Evolutionary conservation across 2,888 invertebrate species (phyloP), one percentile per base, ranked within the genome.

Genomic region (Hemaris fuciformis): DNA sequence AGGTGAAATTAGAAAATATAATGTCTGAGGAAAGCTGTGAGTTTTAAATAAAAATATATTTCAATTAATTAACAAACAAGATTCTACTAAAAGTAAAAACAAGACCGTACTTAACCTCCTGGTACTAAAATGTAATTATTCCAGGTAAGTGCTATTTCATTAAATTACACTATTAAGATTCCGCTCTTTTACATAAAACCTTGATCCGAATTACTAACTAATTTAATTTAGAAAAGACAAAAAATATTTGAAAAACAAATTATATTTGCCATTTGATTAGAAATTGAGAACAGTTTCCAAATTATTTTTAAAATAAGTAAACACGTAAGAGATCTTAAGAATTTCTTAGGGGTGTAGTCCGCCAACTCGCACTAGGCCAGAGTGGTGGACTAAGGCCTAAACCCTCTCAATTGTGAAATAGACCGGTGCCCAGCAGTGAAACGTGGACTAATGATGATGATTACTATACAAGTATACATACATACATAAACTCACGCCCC

Each of bases 161-260:
- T 31, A 31, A 53, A 53, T 53, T 31, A 53, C 53, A 53, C 53
- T 31, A 53, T 53, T 31, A 27, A 53, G 31, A 53, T 53, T 31
- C 31, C 10, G 7, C 27, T 27, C 53, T 27, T 18, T 20, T 27
- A 27, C 25, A 18, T 53, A 53, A 31, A 20, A 53, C 18, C 31
- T 31, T n/a, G 3, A 31, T 18, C 18, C 4, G 3, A 18, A 53
- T 53, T 23, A 22, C 45, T 43, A 18, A 22, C 27, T 15, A 53
- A 53, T 4, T 15, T 31, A 53, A 31, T 53, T 53, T 31, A 7
- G 38, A 25, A 27, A 15, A 48, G 25, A 15, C 23, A 27, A 38
- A 38, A 27, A 38, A 38, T 38, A n/a, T 38, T 38, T n/a, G 38
- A 38, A 38, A 34, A 27, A 38, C 13, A 38, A 38, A n/a, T 38